Percentiles rank a stretch among this genome's conserved stretches.
Evolutionary conservation across 2,888 invertebrate species (phyloP).

Genomic region (Hydrotaea cyrtoneurina): DNA sequence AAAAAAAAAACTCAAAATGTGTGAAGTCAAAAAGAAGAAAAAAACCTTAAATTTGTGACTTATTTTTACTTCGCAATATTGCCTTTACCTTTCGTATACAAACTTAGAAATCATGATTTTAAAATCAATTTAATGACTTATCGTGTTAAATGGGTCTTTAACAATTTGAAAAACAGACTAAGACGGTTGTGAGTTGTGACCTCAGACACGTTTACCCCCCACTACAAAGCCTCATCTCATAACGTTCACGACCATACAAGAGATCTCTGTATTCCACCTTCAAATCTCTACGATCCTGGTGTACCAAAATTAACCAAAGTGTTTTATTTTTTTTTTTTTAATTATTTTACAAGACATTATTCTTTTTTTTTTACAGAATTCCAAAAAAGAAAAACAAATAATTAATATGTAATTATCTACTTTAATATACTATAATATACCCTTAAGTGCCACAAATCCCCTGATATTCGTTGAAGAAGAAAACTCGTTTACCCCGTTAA

Average conservation of each 20-base stretch:
- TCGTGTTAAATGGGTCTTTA: too few relatives aligned
- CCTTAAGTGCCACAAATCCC: conserved; percentile 30
- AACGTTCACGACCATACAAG: not conserved
- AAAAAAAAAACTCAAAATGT: too few relatives aligned
- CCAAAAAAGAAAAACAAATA: not conserved
- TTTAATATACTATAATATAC: not conserved
- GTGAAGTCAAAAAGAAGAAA: too few relatives aligned
- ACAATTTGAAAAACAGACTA: too few relatives aligned
- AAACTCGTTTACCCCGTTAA: not conserved
- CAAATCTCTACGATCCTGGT: not conserved
- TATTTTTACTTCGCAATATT: too few relatives aligned
- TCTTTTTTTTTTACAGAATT: not conserved
- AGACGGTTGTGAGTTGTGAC: too few relatives aligned
- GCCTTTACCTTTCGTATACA: too few relatives aligned
- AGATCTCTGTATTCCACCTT: not conserved
- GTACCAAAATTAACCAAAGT: conserved; percentile 18
- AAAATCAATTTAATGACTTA: too few relatives aligned
- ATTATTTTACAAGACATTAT: not conserved
- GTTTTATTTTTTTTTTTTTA: conserved; percentile 1
- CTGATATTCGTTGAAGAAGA: not conserved
- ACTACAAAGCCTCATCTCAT: not conserved
- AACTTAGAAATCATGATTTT: too few relatives aligned
- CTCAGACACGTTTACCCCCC: too few relatives aligned
- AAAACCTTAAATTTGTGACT: too few relatives aligned
- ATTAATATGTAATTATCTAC: not conserved